phyloP scores from a whole-genome alignment of 1,140 invertebrate species.

The Latrodectus geometricus region DNA sequence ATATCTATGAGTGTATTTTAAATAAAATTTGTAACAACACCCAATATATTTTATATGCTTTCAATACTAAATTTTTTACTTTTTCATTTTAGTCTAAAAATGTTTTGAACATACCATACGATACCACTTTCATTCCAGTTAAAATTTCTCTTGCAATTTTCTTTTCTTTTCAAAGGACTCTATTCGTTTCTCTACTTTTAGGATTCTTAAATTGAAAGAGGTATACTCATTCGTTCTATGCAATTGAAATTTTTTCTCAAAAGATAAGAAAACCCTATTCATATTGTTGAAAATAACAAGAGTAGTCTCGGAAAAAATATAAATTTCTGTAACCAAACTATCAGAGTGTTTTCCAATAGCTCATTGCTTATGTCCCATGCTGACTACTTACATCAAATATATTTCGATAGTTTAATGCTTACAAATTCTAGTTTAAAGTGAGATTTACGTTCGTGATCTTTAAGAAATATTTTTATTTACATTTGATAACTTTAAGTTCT shows the following conservation, averaged over 20 bases:
- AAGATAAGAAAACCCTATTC: not conserved
- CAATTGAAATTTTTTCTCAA: not conserved
- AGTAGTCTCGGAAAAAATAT: not conserved
- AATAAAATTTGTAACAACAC: too few species aligned
- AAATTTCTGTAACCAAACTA: not conserved
- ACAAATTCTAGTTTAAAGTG: not conserved
- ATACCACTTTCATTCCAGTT: too few species aligned
- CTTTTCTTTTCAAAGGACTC: not conserved
- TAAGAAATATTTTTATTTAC: not conserved
- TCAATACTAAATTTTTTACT: too few species aligned
- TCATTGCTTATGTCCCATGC: not conserved
- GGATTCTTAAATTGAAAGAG: not conserved
- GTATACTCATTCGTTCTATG: not conserved
- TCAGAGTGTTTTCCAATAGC: not conserved
- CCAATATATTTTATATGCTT: too few species aligned
- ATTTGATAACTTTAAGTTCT: too few species aligned
- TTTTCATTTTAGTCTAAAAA: too few species aligned
- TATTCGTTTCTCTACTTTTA: not conserved
- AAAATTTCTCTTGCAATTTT: too few species aligned
- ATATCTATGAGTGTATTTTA: too few species aligned
- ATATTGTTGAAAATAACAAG: not conserved
- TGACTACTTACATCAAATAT: not conserved
- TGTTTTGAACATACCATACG: too few species aligned
- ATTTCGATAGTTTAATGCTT: not conserved
- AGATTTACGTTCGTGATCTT: not conserved